Percentiles rank a stretch among this genome's conserved stretches.
Conservation (phyloP, 2,888 invertebrate genomes). For the Aromia moschata region DNA sequence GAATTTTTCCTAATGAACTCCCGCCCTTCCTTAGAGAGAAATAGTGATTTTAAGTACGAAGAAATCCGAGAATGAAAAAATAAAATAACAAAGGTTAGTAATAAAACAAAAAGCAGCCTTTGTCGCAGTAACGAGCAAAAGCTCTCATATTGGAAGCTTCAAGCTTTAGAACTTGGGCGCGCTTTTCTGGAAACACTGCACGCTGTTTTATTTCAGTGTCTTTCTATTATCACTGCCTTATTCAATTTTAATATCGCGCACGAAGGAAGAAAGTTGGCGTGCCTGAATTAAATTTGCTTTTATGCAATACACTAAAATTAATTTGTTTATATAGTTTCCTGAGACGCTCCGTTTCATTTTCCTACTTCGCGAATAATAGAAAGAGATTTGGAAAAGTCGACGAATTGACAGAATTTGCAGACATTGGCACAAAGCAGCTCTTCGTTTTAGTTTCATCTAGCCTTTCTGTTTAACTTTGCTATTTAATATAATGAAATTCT, state of each 20-base stretch:
- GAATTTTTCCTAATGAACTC: slow-evolving; percentile 40
- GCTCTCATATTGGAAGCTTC: slow-evolving; percentile 39
- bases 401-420: not conserved
- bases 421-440: not conserved
- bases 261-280: slow-evolving; percentile 8
- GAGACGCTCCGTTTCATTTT: not conserved
- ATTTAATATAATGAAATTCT: too few relatives aligned
- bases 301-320: slow-evolving; percentile 4
- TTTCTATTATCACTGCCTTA: slow-evolving; percentile 36
- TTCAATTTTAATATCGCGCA: slow-evolving; percentile 30
- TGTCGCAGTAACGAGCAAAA: slow-evolving; percentile 44
- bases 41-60: slow-evolving; percentile 36
- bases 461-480: too few relatives aligned
- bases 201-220: slow-evolving; percentile 37
- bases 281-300: slow-evolving; percentile 28
- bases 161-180: slow-evolving; percentile 31
- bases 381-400: not conserved
- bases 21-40: slow-evolving; percentile 34
- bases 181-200: slow-evolving; percentile 24
- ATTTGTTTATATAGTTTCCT: slow-evolving; percentile 7
- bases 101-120: slow-evolving; percentile 42
- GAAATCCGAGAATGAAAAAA: slow-evolving; percentile 37
- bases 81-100: slow-evolving; percentile 42
- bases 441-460: too few relatives aligned
- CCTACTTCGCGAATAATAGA: not conserved